phyloP scores from a whole-genome alignment of 2,888 invertebrate genomes.

The Pristionchus japonicus region DNA sequence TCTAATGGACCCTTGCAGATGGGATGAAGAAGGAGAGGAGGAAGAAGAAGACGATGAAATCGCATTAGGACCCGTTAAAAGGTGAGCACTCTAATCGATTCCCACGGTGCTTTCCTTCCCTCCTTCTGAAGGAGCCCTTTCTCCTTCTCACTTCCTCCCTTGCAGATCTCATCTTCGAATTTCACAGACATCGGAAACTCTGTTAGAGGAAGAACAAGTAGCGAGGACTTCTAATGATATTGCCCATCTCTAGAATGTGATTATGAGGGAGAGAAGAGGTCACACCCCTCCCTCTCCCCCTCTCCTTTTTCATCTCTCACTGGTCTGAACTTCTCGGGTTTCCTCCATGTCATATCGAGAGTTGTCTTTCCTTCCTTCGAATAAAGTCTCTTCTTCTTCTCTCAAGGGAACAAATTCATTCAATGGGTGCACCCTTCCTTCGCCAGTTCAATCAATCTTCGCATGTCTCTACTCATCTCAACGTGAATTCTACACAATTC shows the following conservation, averaged over 20 bases:
- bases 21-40: conserved; percentile 25
- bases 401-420: conserved; percentile 13
- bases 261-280: neutral
- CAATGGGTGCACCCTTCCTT: neutral
- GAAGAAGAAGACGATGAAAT: conserved; percentile 44
- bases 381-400: neutral
- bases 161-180: conserved; percentile 30
- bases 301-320: neutral
- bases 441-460: conserved; percentile 26
- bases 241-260: conserved; percentile 5
- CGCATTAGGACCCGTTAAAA: conserved; percentile 32
- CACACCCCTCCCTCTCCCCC: neutral
- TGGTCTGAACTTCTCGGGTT: conserved; percentile 21
- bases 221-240: conserved; percentile 1
- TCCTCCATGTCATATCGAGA: neutral
- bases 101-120: neutral
- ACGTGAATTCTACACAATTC: conserved; percentile 35
- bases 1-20: conserved; percentile 9
- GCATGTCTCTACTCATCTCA: conserved; percentile 32
- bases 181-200: conserved; percentile 44
- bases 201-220: conserved; percentile 31
- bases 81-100: conserved; percentile 18
- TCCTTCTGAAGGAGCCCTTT: neutral
- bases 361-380: neutral
- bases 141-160: neutral